phyloP scores from a whole-genome alignment of 2,113 vertebrate species.

The Bombycilla garrulus region DNA sequence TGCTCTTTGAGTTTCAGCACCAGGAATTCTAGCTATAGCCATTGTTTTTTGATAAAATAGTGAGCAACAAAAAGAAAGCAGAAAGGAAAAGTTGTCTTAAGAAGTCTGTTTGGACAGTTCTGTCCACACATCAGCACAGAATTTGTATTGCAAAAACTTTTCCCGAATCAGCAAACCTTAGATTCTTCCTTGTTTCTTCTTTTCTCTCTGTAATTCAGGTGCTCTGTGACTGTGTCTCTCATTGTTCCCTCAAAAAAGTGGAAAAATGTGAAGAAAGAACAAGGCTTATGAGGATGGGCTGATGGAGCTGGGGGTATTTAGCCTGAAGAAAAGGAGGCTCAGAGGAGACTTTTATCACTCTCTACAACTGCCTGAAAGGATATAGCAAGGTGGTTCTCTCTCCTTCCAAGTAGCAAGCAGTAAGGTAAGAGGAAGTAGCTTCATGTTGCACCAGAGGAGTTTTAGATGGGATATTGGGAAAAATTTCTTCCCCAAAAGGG shows the following conservation, averaged over 20 bases:
- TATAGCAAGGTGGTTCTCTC: background rate
- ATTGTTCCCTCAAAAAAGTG: background rate
- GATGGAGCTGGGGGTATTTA: background rate
- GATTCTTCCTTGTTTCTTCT: background rate
- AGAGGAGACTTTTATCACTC: accelerated
- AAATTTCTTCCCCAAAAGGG: background rate
- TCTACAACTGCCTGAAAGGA: background rate
- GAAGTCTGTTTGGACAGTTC: background rate
- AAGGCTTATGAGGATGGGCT: accelerated
- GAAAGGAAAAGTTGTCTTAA: background rate
- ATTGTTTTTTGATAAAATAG: accelerated
- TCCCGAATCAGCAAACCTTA: background rate
- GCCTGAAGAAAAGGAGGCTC: background rate
- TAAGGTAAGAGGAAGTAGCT: background rate
- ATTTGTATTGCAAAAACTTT: background rate
- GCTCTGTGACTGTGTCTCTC: background rate
- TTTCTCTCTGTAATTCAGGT: background rate
- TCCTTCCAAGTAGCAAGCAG: background rate
- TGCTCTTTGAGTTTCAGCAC: background rate
- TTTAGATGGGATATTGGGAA: background rate
- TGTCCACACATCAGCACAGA: background rate
- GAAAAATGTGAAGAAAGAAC: background rate
- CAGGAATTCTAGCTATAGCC: background rate
- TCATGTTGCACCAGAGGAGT: background rate
- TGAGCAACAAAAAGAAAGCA: background rate